Percentiles rank a stretch among this genome's conserved stretches.
Conservation (phyloP, 2,113 vertebrate species). For the Arothron firmamentum region DNA sequence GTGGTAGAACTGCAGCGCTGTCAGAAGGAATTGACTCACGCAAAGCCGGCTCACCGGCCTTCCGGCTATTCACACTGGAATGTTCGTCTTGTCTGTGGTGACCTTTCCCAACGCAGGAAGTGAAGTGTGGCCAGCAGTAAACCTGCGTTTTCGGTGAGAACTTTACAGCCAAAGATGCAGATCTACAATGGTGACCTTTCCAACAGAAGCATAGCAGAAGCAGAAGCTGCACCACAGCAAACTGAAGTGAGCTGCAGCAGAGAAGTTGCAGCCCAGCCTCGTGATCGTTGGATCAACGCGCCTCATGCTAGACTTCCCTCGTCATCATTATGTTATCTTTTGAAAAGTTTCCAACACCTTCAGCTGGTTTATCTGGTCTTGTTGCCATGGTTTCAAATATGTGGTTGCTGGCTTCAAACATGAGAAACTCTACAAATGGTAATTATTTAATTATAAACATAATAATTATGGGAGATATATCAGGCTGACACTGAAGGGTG, state of each 20-base stretch:
- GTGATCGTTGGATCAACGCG: too few relatives aligned
- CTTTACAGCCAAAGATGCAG: background rate
- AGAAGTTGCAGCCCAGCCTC: conserved; percentile 9
- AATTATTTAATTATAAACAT: too few relatives aligned
- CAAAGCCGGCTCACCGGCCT: conserved; percentile 41
- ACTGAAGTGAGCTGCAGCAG: conserved; percentile 30
- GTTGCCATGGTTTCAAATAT: too few relatives aligned
- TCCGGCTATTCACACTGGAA: conserved; percentile 67
- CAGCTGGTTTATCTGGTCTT: too few relatives aligned
- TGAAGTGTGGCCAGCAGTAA: conserved; percentile 16
- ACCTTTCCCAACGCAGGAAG: conserved; percentile 61
- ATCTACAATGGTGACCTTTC: conserved; percentile 48
- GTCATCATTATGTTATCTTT: too few relatives aligned
- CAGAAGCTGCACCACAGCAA: conserved; percentile 27
- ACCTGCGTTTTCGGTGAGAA: conserved; percentile 7
- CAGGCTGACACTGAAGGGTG: too few relatives aligned
- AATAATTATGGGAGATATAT: too few relatives aligned
- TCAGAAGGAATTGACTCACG: conserved; percentile 46
- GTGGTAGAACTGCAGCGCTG: conserved; percentile 45
- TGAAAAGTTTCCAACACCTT: too few relatives aligned
- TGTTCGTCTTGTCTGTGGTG: conserved; percentile 44
- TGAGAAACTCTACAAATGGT: too few relatives aligned
- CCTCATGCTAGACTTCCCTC: too few relatives aligned
- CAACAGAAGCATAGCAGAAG: conserved; percentile 17
- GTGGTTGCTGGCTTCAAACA: too few relatives aligned